Evolutionary conservation across 92 coral and sea anemone genomes (phyloP).

Genomic region (Porites evermanni): DNA sequence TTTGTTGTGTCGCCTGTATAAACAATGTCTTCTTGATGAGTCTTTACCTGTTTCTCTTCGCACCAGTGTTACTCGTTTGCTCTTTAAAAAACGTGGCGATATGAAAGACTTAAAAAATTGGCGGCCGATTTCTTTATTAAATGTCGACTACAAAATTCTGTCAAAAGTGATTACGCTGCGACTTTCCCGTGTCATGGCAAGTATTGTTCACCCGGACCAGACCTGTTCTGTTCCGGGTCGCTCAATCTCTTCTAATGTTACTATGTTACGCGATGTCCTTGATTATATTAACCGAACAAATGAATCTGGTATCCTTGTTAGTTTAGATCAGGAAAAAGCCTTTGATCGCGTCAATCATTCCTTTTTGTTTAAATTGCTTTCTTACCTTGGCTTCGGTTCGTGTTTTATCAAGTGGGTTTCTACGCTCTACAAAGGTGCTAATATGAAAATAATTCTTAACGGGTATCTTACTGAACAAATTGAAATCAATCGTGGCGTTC

Average conservation of each 20-base stretch:
- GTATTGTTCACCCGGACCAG: neutral
- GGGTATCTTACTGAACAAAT: neutral
- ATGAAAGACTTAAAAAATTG: neutral
- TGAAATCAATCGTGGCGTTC: neutral
- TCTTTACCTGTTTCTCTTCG: too few species aligned
- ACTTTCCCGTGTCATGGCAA: neutral
- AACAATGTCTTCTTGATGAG: too few species aligned
- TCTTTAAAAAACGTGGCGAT: neutral
- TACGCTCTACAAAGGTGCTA: neutral
- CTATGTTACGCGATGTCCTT: neutral
- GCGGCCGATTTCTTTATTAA: neutral
- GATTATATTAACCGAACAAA: slow-evolving; percentile 3
- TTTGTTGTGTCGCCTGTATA: too few species aligned
- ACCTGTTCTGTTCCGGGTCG: slow-evolving; percentile 1
- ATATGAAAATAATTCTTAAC: neutral
- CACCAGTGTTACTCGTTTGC: too few species aligned
- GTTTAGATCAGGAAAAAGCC: neutral
- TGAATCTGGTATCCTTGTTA: neutral
- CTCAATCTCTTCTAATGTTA: neutral
- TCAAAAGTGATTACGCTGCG: neutral
- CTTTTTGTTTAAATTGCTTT: neutral
- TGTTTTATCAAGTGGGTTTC: neutral
- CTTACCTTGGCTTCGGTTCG: neutral
- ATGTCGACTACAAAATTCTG: neutral
- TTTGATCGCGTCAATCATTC: neutral